These are phyloP conservation scores for Solenopsis invicta DNA, from an alignment of 1,140 invertebrate species.

Conservation along the genomic window DNA sequence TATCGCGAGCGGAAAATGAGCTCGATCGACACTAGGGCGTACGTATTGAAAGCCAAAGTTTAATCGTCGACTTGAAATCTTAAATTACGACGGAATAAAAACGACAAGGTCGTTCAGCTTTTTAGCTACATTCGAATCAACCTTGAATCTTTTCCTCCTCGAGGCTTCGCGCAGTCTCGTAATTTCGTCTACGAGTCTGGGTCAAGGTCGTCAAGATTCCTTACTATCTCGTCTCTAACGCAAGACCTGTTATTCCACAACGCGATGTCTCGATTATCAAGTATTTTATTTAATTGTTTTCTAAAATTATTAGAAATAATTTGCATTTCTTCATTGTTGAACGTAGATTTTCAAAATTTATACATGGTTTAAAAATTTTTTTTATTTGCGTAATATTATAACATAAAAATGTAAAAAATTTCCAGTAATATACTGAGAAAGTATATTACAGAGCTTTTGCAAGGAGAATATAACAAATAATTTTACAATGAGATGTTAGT, in stretches of 20 bases:
- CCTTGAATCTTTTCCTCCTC: slow-evolving; percentile 36
- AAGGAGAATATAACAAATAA: not conserved
- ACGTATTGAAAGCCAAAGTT: not conserved
- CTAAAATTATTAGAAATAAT: slow-evolving; percentile 2
- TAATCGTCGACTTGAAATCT: slow-evolving; percentile 28
- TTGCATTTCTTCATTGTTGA: slow-evolving; percentile 1
- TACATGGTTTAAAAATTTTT: not conserved
- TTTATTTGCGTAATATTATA: not conserved
- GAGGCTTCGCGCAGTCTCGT: not conserved
- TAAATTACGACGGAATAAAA: slow-evolving; percentile 46
- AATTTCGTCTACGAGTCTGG: slow-evolving; percentile 62
- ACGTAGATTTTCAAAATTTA: not conserved
- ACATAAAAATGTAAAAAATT: slow-evolving; percentile 16
- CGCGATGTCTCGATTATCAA: not conserved
- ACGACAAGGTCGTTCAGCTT: slow-evolving; percentile 6
- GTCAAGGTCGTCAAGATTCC: slow-evolving; percentile 67
- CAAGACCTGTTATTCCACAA: not conserved
- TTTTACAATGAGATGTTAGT: not conserved
- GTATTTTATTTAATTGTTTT: not conserved
- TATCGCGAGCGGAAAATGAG: not conserved
- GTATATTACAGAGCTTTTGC: not conserved
- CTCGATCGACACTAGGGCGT: not conserved
- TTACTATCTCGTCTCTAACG: not conserved
- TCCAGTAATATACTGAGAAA: not conserved
- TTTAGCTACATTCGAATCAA: slow-evolving; percentile 19